These are phyloP conservation scores for Smittia sp. DNA, from an alignment of 2,888 invertebrate species.

Conservation along the genomic window DNA sequence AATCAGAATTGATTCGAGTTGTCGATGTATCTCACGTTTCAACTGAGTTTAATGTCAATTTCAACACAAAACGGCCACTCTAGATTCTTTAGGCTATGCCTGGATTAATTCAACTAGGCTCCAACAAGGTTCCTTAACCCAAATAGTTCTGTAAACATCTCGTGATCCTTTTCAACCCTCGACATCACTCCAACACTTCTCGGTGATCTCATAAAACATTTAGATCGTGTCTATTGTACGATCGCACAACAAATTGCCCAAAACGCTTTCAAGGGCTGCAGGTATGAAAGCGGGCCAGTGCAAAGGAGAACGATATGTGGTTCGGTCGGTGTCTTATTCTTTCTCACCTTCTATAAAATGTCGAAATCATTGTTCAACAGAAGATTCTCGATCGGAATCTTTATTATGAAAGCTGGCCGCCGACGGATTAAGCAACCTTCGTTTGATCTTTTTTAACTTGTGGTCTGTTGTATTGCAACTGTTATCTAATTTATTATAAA, in stretches of 20 bases:
- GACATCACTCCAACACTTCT: not conserved
- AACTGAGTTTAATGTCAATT: no score
- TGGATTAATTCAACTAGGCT: no score
- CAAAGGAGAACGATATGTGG: conserved; percentile 32
- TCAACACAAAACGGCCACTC: no score
- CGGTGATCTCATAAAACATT: not conserved
- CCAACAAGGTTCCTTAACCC: no score
- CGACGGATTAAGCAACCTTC: conserved; percentile 41
- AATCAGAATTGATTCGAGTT: no score
- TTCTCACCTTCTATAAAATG: conserved; percentile 41
- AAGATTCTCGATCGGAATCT: conserved; percentile 21
- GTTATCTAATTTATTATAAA: conserved; percentile 41
- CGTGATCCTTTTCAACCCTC: not conserved
- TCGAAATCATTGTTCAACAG: conserved; percentile 40
- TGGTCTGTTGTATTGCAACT: conserved; percentile 35
- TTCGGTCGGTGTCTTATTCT: conserved; percentile 25
- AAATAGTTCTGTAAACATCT: no score
- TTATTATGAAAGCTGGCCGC: conserved; percentile 37
- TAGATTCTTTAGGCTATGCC: no score
- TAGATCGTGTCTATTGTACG: not conserved
- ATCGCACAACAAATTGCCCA: conserved; percentile 13
- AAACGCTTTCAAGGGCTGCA: conserved; percentile 15
- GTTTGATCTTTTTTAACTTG: conserved; percentile 38
- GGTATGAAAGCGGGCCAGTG: not conserved
- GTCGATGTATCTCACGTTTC: no score